Percentiles rank a stretch among this genome's conserved stretches.
Conservation (phyloP, 2,113 vertebrate genomes). For the Sphaerodactylus townsendi region DNA sequence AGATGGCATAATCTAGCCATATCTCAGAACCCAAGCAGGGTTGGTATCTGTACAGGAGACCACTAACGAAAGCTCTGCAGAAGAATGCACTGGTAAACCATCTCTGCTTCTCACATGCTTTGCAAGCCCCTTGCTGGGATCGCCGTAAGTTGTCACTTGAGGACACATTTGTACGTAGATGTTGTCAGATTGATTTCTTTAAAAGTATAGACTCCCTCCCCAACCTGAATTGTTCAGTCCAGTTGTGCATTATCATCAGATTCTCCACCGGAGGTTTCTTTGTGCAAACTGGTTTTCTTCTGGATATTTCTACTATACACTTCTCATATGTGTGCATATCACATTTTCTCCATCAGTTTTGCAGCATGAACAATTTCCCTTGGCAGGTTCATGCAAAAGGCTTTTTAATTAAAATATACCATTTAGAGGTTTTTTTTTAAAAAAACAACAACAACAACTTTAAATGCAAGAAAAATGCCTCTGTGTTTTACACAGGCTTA, state of each 20-base stretch:
- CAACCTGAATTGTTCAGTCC: constrained; percentile 61
- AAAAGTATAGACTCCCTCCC: constrained; percentile 10
- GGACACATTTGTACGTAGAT: not conserved
- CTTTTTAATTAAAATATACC: constrained; percentile 26
- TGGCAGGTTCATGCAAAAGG: constrained; percentile 35
- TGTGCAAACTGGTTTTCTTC: constrained; percentile 62
- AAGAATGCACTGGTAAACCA: no score
- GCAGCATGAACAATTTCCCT: constrained; percentile 56
- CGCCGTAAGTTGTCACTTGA: no score
- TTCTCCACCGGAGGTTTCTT: constrained; percentile 41
- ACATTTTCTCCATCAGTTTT: constrained; percentile 50
- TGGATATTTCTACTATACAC: constrained; percentile 53
- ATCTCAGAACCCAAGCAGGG: no score
- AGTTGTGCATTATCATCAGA: constrained; percentile 64
- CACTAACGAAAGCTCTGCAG: no score
- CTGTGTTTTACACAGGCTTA: constrained; percentile 20
- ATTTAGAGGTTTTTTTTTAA: not conserved
- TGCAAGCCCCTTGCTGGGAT: no score
- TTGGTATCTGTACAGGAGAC: no score
- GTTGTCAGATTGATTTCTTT: not conserved
- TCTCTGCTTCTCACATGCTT: no score
- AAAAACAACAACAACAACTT: no score
- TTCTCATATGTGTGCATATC: not conserved
- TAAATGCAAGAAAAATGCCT: not conserved
- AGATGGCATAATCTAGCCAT: no score